Evolutionary conservation across 2,888 invertebrate genomes (phyloP).

Genomic region (Chalcosyrphus nemorum): DNA sequence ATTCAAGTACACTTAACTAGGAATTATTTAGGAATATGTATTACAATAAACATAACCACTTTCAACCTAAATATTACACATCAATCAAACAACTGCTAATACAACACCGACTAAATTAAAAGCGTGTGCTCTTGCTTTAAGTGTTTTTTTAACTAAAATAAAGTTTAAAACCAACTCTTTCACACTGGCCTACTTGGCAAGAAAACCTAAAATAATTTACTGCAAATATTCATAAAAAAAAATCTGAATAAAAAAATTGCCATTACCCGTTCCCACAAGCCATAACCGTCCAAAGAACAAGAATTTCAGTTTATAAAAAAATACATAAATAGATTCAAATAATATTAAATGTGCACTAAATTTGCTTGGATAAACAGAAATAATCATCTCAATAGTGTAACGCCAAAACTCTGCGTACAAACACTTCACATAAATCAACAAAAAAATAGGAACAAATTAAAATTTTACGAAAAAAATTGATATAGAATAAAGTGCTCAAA

Average conservation of each 20-base stretch:
- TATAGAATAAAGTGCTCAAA: constrained; percentile 51
- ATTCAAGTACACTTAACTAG: too few species aligned
- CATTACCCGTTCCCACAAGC: constrained; percentile 82
- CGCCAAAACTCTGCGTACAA: constrained; percentile 44
- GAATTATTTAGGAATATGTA: too few species aligned
- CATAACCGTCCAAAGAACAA: constrained; percentile 66
- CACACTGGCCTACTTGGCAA: neutral
- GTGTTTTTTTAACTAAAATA: neutral
- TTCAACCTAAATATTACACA: neutral
- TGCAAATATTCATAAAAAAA: neutral
- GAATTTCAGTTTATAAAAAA: constrained; percentile 35
- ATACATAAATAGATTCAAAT: constrained; percentile 40
- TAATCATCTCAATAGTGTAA: constrained; percentile 27
- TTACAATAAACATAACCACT: too few species aligned
- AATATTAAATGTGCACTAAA: constrained; percentile 44
- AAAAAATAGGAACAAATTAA: constrained; percentile 14
- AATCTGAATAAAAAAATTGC: constrained; percentile 79
- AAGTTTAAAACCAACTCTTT: neutral
- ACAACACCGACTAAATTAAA: neutral
- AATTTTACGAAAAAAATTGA: constrained; percentile 11
- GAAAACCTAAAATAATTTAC: neutral
- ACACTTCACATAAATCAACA: constrained; percentile 26
- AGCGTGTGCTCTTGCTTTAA: neutral
- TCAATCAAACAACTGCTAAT: neutral
- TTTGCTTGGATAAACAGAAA: constrained; percentile 20